Conservation (phyloP, 2,113 vertebrate genomes). For the Spilogale gracilis region DNA sequence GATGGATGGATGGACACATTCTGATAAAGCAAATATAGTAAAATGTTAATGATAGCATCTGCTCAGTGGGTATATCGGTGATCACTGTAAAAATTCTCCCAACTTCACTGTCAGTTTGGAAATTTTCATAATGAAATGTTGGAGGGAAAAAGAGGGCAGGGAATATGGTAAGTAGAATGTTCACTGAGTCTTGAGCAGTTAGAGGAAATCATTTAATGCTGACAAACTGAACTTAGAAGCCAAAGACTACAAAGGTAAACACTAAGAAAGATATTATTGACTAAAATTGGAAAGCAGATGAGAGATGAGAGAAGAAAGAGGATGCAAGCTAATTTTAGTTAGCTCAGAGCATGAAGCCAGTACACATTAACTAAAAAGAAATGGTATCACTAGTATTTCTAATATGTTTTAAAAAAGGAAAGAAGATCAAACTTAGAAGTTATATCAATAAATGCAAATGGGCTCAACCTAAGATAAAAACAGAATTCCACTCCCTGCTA, state of each 20-base stretch:
- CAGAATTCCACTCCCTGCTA: not conserved
- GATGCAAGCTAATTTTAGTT: conserved; percentile 51
- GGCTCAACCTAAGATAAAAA: conserved; percentile 32
- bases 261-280: conserved; percentile 12
- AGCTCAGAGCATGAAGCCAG: not conserved
- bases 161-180: not conserved
- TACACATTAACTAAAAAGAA: not conserved
- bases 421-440: conserved; percentile 19
- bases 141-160: too few species aligned
- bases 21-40: not conserved
- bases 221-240: conserved; percentile 11
- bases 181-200: not conserved
- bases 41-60: not conserved
- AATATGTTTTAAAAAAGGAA: not conserved
- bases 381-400: not conserved
- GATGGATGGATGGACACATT: not conserved
- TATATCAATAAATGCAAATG: conserved; percentile 10
- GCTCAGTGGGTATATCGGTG: not conserved
- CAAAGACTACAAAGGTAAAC: conserved; percentile 32
- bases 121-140: conserved; percentile 32
- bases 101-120: conserved; percentile 32
- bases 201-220: conserved; percentile 15
- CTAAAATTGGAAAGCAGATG: conserved; percentile 50
- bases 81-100: not conserved
- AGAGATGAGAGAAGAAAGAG: conserved; percentile 33